phyloP scores from a whole-genome alignment of 2,888 invertebrate genomes.

The Physocephala rufipes region DNA sequence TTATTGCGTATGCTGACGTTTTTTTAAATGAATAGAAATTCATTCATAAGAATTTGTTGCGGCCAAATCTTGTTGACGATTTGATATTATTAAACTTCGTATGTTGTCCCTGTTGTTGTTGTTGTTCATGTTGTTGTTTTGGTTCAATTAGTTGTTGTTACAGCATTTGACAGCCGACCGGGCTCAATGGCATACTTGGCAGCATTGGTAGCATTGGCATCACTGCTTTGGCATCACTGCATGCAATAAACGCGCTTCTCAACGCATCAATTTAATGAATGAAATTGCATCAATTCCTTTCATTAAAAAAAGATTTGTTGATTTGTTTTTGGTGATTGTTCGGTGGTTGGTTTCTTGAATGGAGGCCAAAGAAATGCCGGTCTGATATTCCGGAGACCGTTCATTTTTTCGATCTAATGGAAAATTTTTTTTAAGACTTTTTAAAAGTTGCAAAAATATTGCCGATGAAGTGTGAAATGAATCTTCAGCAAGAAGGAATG shows the following conservation, averaged over 20 bases:
- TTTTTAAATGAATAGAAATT: slow-evolving; percentile 50
- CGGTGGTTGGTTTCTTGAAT: slow-evolving; percentile 23
- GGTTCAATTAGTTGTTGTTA: slow-evolving; percentile 34
- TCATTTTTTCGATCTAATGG: background rate
- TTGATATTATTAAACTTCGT: slow-evolving; percentile 24
- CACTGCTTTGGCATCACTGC: no score
- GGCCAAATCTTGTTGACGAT: slow-evolving; percentile 23
- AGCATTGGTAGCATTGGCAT: slow-evolving; percentile 32
- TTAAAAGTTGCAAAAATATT: background rate
- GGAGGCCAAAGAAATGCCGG: slow-evolving; percentile 4
- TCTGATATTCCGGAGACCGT: background rate
- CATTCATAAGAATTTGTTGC: slow-evolving; percentile 42
- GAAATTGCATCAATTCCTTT: slow-evolving; percentile 34
- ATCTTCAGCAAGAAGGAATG: background rate
- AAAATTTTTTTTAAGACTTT: no score
- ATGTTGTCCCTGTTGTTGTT: slow-evolving; percentile 18
- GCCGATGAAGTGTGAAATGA: slow-evolving; percentile 4
- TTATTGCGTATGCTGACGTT: no score
- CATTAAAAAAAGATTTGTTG: slow-evolving; percentile 4
- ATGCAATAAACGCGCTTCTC: slow-evolving; percentile 40
- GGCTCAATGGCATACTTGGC: slow-evolving; percentile 47
- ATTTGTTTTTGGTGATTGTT: no score
- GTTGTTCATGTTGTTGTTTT: slow-evolving; percentile 36
- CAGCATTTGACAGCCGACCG: slow-evolving; percentile 28
- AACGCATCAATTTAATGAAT: slow-evolving; percentile 34